Evolutionary conservation across 2,888 invertebrate species (phyloP).

Genomic region (Diadromus collaris): DNA sequence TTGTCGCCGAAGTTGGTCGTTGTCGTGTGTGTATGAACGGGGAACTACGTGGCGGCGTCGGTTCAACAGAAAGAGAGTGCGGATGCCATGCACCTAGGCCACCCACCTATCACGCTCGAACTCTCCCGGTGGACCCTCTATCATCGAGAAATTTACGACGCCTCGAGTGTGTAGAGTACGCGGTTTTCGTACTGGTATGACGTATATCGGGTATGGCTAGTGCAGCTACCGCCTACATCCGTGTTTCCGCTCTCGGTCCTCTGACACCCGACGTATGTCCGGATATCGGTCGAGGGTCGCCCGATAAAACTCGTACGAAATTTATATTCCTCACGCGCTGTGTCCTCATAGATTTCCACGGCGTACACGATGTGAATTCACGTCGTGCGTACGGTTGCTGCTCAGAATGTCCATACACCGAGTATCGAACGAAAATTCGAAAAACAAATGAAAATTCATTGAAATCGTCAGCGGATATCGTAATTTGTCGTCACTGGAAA

Average conservation of each 20-base stretch:
- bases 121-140: conserved; percentile 33
- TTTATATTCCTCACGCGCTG: conserved; percentile 43
- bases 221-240: conserved; percentile 6
- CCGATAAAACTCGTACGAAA: conserved; percentile 43
- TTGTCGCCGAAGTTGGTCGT: conserved; percentile 1
- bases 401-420: neutral
- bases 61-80: conserved; percentile 16
- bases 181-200: conserved; percentile 37
- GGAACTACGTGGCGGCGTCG: neutral
- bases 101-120: conserved; percentile 32
- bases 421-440: neutral
- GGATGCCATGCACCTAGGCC: conserved; percentile 16
- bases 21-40: conserved; percentile 2
- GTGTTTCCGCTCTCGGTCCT: conserved; percentile 16
- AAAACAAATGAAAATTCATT: neutral
- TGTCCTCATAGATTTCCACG: conserved; percentile 39
- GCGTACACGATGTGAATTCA: conserved; percentile 28
- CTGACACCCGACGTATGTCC: conserved; percentile 21
- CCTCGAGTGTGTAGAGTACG: conserved; percentile 42
- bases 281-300: conserved; percentile 38
- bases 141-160: conserved; percentile 53
- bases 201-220: conserved; percentile 22
- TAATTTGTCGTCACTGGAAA: neutral
- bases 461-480: neutral
- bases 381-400: neutral